These are phyloP conservation scores for Stenurella melanura DNA, from an alignment of 2,888 invertebrate genomes.

Conservation along the genomic window DNA sequence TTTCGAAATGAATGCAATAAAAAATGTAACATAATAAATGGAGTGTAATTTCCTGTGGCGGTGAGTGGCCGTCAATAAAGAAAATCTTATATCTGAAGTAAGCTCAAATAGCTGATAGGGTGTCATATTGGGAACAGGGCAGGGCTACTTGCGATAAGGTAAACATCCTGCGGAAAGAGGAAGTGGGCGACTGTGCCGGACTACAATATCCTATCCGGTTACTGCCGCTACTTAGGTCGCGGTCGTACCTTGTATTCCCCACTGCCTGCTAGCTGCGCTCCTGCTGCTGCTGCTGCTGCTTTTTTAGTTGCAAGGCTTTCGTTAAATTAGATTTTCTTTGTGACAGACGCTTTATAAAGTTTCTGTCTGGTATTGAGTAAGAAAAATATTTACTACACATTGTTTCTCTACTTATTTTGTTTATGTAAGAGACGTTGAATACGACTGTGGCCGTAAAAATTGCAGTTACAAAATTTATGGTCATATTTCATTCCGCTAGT, in stretches of 20 bases:
- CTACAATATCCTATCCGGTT: conserved; percentile 63
- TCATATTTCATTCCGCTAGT: background rate
- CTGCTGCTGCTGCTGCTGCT: conserved; percentile 10
- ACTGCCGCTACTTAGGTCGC: conserved; percentile 34
- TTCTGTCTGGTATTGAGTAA: conserved; percentile 18
- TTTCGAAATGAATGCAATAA: conserved; percentile 4
- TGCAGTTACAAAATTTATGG: background rate
- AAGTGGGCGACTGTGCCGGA: conserved; percentile 61
- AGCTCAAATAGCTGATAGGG: conserved; percentile 38
- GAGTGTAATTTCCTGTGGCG: conserved; percentile 50
- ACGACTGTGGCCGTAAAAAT: background rate
- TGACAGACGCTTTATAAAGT: conserved; percentile 32
- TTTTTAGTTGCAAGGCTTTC: conserved; percentile 26
- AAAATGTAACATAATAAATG: conserved; percentile 30
- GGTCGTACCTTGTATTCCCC: conserved; percentile 36
- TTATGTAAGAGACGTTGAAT: background rate
- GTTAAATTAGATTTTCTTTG: conserved; percentile 27
- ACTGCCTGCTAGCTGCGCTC: conserved; percentile 13
- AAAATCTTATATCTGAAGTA: conserved; percentile 36
- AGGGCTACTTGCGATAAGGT: conserved; percentile 59
- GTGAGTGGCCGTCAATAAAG: conserved; percentile 51
- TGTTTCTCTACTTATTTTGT: conserved; percentile 1
- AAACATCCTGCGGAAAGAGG: conserved; percentile 64
- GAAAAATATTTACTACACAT: background rate
- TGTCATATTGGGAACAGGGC: conserved; percentile 55